phyloP scores from a whole-genome alignment of 2,888 invertebrate genomes.

The Petrophora chlorosata region DNA sequence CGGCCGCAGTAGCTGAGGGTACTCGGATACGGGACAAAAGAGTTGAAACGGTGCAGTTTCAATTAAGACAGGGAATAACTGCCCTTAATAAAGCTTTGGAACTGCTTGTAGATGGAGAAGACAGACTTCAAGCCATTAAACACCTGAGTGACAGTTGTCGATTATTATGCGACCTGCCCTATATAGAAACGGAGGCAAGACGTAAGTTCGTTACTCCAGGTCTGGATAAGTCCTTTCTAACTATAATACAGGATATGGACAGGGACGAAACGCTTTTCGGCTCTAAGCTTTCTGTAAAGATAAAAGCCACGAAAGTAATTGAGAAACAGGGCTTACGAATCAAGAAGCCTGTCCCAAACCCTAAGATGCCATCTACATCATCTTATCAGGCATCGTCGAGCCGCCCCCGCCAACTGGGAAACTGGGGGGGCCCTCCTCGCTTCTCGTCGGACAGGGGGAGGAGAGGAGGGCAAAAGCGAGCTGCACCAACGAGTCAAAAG shows the following conservation, averaged over 20 bases:
- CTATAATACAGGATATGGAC: slow-evolving; percentile 1
- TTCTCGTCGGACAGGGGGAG: no score
- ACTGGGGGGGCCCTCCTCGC: no score
- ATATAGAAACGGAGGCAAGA: not conserved
- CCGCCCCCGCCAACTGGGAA: no score
- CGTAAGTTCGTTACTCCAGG: slow-evolving; percentile 3
- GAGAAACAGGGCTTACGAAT: slow-evolving; percentile 11
- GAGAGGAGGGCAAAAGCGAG: no score
- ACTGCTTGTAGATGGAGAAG: not conserved
- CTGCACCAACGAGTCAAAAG: no score
- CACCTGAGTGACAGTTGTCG: slow-evolving; percentile 5
- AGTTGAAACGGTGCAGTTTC: slow-evolving; percentile 4
- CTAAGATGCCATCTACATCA: no score
- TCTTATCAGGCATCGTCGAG: no score
- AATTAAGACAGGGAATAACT: not conserved
- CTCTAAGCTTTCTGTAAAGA: slow-evolving; percentile 6
- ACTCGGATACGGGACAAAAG: slow-evolving; percentile 3
- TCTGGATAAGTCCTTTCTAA: slow-evolving; percentile 1
- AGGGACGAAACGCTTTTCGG: slow-evolving; percentile 11
- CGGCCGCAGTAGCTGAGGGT: not conserved
- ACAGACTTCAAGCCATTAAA: slow-evolving; percentile 7
- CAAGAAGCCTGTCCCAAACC: no score
- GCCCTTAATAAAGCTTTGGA: slow-evolving; percentile 7
- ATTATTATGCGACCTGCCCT: slow-evolving; percentile 9
- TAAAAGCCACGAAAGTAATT: slow-evolving; percentile 5